Conservation (phyloP, 2,113 vertebrate genomes). For the Ornithorhynchus anatinus region DNA sequence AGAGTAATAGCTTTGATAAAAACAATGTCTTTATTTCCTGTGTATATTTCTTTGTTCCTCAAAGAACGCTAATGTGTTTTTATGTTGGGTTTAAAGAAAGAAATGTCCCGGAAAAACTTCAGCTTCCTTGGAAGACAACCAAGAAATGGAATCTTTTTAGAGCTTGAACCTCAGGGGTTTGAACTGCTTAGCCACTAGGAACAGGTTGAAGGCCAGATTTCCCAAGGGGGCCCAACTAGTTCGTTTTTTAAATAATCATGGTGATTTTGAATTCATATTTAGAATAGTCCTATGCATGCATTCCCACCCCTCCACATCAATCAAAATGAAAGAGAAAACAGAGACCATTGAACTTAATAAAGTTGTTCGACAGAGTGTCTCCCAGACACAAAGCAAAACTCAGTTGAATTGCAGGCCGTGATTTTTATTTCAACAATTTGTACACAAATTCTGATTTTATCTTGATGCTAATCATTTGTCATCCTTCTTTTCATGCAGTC, state of each 20-base stretch:
- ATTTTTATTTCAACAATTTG: conserved; percentile 15
- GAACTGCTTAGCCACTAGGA: background rate
- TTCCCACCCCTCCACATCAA: conserved; percentile 19
- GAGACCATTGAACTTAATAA: too few relatives aligned
- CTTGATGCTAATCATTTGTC: too few relatives aligned
- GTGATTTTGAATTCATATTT: conserved; percentile 47
- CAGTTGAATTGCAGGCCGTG: background rate
- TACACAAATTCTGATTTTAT: background rate
- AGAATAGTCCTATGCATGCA: conserved; percentile 1
- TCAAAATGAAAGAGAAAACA: conserved; percentile 22
- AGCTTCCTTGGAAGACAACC: conserved; percentile 27
- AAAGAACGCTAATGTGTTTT: conserved; percentile 50
- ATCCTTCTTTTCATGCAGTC: too few relatives aligned
- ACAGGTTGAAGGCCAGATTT: background rate
- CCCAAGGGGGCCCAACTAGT: background rate
- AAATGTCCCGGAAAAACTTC: conserved; percentile 38
- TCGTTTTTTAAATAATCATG: conserved; percentile 9
- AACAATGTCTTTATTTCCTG: conserved; percentile 63
- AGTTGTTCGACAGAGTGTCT: too few relatives aligned
- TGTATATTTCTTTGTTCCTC: conserved; percentile 59
- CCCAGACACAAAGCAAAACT: background rate
- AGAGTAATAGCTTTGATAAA: conserved; percentile 41
- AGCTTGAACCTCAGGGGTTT: background rate
- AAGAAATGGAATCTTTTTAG: background rate
- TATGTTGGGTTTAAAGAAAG: conserved; percentile 40